phyloP scores from a whole-genome alignment of 2,797 vertebrate genomes.

The Anas flavirostris region DNA sequence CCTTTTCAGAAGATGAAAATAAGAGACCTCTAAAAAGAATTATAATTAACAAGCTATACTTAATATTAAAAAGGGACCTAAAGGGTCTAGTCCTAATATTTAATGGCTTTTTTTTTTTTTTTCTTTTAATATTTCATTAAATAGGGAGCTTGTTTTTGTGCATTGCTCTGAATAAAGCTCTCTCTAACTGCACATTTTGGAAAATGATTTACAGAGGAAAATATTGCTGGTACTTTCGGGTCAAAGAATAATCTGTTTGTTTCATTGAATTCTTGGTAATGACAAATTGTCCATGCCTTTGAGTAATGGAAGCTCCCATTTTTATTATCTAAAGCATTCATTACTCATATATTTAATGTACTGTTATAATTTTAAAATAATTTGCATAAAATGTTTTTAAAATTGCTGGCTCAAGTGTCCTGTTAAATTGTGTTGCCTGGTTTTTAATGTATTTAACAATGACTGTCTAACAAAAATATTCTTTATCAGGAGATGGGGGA shows the following conservation, averaged over 20 bases:
- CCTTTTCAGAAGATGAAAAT: slow-evolving; percentile 18
- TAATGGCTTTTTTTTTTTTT: neutral
- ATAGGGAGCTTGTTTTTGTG: slow-evolving; percentile 42
- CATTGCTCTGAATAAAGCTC: slow-evolving; percentile 50
- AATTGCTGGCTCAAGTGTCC: slow-evolving; percentile 73
- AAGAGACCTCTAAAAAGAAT: slow-evolving; percentile 20
- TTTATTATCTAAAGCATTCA: slow-evolving; percentile 76
- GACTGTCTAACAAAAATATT: slow-evolving; percentile 66
- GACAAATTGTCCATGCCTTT: slow-evolving; percentile 77
- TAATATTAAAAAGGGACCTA: slow-evolving; percentile 47
- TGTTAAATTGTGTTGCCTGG: slow-evolving; percentile 68
- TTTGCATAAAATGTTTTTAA: slow-evolving; percentile 71
- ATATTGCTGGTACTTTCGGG: slow-evolving; percentile 72
- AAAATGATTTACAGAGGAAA: slow-evolving; percentile 77
- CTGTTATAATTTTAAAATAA: slow-evolving; percentile 78
- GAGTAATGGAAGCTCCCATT: slow-evolving; percentile 77
- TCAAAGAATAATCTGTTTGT: slow-evolving; percentile 81
- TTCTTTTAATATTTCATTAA: slow-evolving; percentile 44
- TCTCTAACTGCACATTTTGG: slow-evolving; percentile 59
- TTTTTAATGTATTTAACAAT: slow-evolving; percentile 71
- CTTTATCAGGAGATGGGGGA: slow-evolving; percentile 49
- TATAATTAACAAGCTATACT: slow-evolving; percentile 31
- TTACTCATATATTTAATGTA: slow-evolving; percentile 82
- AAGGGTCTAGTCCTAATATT: slow-evolving; percentile 51
- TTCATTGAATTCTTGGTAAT: slow-evolving; percentile 75